A percentile compares a stretch with the other conserved stretches of the same genome.
These are phyloP conservation scores for Bryconaethiops microstoma DNA, from an alignment of 2,797 vertebrate genomes.

Conservation along the genomic window DNA sequence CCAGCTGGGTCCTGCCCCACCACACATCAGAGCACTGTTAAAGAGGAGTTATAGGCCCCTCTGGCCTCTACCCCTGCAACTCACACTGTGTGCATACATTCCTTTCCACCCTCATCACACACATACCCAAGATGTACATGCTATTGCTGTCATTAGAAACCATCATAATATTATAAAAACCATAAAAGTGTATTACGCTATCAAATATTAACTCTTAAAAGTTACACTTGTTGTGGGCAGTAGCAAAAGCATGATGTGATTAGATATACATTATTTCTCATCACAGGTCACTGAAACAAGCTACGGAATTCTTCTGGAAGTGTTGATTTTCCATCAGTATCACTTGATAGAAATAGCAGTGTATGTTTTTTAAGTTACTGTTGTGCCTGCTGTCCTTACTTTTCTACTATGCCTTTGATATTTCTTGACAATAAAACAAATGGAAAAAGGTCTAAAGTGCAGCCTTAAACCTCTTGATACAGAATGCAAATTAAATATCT, in stretches of 20 bases:
- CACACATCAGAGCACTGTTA: constrained; percentile 35
- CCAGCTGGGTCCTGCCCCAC: constrained; percentile 7
- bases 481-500: neutral
- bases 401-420: neutral
- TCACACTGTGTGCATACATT: neutral
- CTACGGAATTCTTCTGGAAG: too few species aligned
- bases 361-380: neutral
- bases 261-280: too few species aligned
- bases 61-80: constrained; percentile 7
- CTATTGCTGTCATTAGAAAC: neutral
- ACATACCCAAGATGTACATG: neutral
- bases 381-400: neutral
- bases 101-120: neutral
- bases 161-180: too few species aligned
- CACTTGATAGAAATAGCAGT: too few species aligned
- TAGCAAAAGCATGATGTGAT: too few species aligned
- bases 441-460: neutral
- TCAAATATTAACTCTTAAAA: too few species aligned
- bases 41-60: constrained; percentile 20
- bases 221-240: too few species aligned
- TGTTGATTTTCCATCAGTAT: too few species aligned
- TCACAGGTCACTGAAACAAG: too few species aligned
- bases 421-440: neutral
- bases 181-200: too few species aligned
- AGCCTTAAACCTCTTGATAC: too few species aligned